Percentiles rank a stretch among this genome's conserved stretches.
Evolutionary conservation across 2,797 vertebrate species (phyloP).

Genomic region (Pseudochirops cupreus): DNA sequence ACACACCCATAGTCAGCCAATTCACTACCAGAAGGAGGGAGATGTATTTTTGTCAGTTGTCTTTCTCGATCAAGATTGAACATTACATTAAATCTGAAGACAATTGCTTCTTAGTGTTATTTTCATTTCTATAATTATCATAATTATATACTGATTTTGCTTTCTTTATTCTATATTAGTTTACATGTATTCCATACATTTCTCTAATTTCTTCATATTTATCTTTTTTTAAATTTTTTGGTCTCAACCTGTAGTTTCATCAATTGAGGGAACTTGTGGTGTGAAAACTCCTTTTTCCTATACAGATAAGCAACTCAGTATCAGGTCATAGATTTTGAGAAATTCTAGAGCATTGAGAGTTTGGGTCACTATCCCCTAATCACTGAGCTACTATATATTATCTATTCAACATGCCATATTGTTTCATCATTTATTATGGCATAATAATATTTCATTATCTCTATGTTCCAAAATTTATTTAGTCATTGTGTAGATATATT

Average conservation of each 20-base stretch:
- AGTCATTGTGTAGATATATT: not conserved
- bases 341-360: not conserved
- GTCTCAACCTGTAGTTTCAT: not conserved
- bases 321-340: not conserved
- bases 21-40: not conserved
- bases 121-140: not conserved
- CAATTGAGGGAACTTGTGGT: not conserved
- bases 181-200: not conserved
- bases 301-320: not conserved
- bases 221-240: not conserved
- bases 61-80: not conserved
- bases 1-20: not conserved
- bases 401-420: not conserved
- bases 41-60: not conserved
- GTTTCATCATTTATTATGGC: not conserved
- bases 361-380: not conserved
- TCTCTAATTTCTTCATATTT: not conserved
- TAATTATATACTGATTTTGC: not conserved
- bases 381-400: not conserved
- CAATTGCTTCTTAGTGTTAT: not conserved
- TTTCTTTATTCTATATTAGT: not conserved
- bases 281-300: not conserved
- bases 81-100: not conserved
- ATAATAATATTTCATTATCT: not conserved
- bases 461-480: not conserved